Evolutionary conservation across 2,888 invertebrate species (phyloP), one percentile per base, ranked within the genome.

Genomic region (Biston stratarius): DNA sequence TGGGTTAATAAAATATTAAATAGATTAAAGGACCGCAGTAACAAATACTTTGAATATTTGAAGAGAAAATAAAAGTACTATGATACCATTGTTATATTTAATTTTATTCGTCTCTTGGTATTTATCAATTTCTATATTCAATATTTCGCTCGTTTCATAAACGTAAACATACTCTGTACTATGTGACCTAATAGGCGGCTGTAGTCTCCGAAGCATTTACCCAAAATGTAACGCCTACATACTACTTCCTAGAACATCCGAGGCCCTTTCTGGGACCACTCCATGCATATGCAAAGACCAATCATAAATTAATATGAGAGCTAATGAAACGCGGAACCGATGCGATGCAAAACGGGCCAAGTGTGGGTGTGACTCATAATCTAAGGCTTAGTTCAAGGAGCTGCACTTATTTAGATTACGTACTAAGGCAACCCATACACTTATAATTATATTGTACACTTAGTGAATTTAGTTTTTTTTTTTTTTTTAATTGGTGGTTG

Each of bases 241-340:
- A 61, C 68, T 51, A 68, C 66, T 69, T 69, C 60, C 57, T 70
- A 70, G 76, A 72, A 61, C 53, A 58, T 72, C 75, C 71, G 75
- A 73, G 74, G 67, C 73, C 71, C 69, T 64, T 24, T 75, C 73
- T 69, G 51, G 52, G 53, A 64, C 67, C 67, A 64, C 62, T 61
- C 71, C 70, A 83, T 85, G 82, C 83, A 85, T 86, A 86, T 86
- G 86, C 82, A 86, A 81, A 77, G 64, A 70, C 71, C 67, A 67
- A 71, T 80, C 82, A 83, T 86, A 87, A 84, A 84, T 86, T 81
- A 85, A 84, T 85, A 80, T 80, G 82, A 82, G 79, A 83, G 84
- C 72, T 87, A 86, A 88, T 86, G 81, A 84, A 84, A 88, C 77
- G 80, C 88, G 89, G 89, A 88, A 89, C 83, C 70, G 73, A 69